These are phyloP conservation scores for Augochlorella aurata DNA, from an alignment of 2,888 invertebrate genomes.

Conservation along the genomic window DNA sequence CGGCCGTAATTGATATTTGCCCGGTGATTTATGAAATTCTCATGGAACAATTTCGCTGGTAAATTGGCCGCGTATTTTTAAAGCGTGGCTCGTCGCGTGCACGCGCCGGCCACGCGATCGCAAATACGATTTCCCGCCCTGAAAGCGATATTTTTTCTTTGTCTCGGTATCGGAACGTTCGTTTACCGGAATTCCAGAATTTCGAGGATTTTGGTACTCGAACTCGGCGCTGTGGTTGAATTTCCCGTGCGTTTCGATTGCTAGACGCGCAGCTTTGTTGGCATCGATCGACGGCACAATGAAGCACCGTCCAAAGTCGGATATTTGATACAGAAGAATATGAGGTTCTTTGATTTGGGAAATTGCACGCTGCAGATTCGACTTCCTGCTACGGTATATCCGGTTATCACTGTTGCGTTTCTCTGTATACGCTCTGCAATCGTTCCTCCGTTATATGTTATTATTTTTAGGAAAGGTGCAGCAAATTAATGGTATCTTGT, in stretches of 20 bases:
- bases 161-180: neutral
- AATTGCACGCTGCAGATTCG: neutral
- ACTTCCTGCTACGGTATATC: too few relatives aligned
- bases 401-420: too few relatives aligned
- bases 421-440: too few relatives aligned
- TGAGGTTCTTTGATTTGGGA: neutral
- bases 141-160: constrained; percentile 20
- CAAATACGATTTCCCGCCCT: constrained; percentile 38
- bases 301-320: neutral
- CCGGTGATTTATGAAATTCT: constrained; percentile 53
- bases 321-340: neutral
- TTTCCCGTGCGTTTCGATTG: neutral
- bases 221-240: neutral
- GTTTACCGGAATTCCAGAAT: constrained; percentile 3
- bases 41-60: constrained; percentile 43
- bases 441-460: too few relatives aligned
- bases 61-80: constrained; percentile 47
- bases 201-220: neutral
- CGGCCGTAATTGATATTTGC: constrained; percentile 51
- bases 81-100: neutral
- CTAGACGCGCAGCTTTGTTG: neutral
- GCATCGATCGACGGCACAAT: neutral
- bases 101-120: neutral
- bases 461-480: too few relatives aligned
- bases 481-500: neutral